Conservation (phyloP, 2,797 vertebrate genomes). For the Adrianichthys oophorus region DNA sequence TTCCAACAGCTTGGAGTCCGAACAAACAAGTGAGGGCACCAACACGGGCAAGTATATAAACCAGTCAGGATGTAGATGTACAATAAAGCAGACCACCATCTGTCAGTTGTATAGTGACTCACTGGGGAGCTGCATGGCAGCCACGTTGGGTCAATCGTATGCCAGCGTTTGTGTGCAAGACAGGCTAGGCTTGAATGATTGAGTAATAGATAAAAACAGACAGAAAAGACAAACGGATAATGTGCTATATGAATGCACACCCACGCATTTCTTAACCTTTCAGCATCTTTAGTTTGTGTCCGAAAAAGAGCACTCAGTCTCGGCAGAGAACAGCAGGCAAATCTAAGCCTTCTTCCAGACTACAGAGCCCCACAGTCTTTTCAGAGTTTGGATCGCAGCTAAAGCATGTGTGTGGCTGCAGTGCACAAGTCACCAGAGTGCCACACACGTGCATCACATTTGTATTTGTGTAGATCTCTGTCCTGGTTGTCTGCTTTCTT, state of each 20-base stretch:
- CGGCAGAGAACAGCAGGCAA: constrained; percentile 36
- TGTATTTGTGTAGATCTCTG: constrained; percentile 21
- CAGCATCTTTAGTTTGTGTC: constrained; percentile 10
- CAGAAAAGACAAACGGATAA: constrained; percentile 14
- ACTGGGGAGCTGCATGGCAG: constrained; percentile 35
- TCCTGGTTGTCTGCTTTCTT: constrained; percentile 4
- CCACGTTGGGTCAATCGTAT: constrained; percentile 35
- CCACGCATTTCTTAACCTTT: constrained; percentile 13
- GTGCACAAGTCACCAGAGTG: constrained; percentile 37
- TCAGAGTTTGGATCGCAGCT: constrained; percentile 45
- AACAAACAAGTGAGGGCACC: constrained; percentile 52
- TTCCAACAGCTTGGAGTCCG: constrained; percentile 54
- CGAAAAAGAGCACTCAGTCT: constrained; percentile 33
- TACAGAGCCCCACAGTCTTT: constrained; percentile 51
- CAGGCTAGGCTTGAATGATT: neutral
- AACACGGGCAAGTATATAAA: constrained; percentile 56
- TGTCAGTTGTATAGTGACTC: constrained; percentile 54
- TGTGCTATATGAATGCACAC: constrained; percentile 1
- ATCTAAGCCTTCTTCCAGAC: constrained; percentile 50
- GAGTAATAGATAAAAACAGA: constrained; percentile 17
- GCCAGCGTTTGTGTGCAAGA: constrained; percentile 7
- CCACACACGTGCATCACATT: constrained; percentile 22
- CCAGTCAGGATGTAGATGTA: constrained; percentile 63
- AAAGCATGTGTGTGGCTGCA: constrained; percentile 43
- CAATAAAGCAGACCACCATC: constrained; percentile 57